Base-by-base conservation (phyloP, 2,113 vertebrate genomes). In the Isichthys henryi region DNA sequence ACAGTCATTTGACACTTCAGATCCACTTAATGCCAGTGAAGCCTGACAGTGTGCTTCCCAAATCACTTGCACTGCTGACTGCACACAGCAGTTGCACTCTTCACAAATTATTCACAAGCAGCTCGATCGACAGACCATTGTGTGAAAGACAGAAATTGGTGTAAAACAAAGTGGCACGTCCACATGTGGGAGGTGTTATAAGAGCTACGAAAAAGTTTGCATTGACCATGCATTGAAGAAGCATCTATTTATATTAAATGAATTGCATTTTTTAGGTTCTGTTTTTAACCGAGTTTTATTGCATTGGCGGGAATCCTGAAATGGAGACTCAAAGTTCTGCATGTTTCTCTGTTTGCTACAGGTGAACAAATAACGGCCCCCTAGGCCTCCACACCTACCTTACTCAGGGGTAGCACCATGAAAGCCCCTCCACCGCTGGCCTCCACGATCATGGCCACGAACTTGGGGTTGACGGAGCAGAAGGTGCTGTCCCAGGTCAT, bases 401-500 rank as follows among this genome's bases (percentile, higher is more conserved):
- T 98, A 93, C 53, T 92, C 89, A 98, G 94, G 0, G 97, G 96
- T 91, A 98, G 91, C 91, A 98, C 97, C 86, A 98, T 95, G 94
- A 98, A 98, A 90, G 97, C 95, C 19, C 97, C 97, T 52, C 97
- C 97, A 0, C 97, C 97, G 0, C 97, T 97, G 93, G 97, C 97
- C 21, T 98, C 97, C 91, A 97, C 97, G 50, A 98, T 97, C 93
- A 98, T 97, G 94, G 97, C 97, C 94, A 98, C 94, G 31, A 98
- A 98, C 90, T 97, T 97, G 89, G 97, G 97, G 95, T 98, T 98
- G 80, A 98, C 97, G 0, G 97, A 91, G 90, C 97, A 98, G 95
- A 98, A 98, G 92, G 96, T 97, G 92, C 97, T 97, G 94, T 98
- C 97, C 97, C 97, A 98, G 74, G 97, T 98, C 95, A 97, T 97